Base-by-base conservation (phyloP, 2,113 vertebrate genomes). In the Megaleporinus macrocephalus region DNA sequence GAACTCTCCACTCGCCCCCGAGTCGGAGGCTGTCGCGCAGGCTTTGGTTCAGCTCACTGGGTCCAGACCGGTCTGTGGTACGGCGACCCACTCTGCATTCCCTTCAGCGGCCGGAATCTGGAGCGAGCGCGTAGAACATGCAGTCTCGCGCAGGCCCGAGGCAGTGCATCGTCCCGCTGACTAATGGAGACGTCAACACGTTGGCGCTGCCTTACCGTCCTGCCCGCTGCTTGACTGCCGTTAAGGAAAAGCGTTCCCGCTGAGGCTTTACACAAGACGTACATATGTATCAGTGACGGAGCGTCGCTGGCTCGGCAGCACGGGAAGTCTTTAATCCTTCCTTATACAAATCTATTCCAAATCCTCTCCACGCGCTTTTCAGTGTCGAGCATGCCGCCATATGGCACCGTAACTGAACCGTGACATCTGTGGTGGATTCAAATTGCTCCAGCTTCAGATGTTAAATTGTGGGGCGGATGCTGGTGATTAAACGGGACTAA, bases 351-450 rank as follows among this genome's bases (percentile, higher is more conserved):
- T 89, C 71, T 85, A 73, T 78, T 83, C 62, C 49, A 85, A 76
- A 84, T 87, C 57, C 63, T 73, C 57, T 44, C 80, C 73, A 89
- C 86, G 75, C 59, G 68, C 61, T 76, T 66, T 77, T 78, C 80
- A 83, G 78, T 72, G 26, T 80, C 73, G 79, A 79, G 78, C 85
- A 82, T 71, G 62, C 75, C 68, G 77, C 73, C 86, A 89, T 84
- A 90, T 90, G 88, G 84, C 78, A 78, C 74, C 62, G 65, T 73
- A 57, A 63, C 79, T 66, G 76, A 86, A 87, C 76, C 78, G 68
- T 24, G 83, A 84, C 89, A 90, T 89, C 89, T 90, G 88, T 78
- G 81, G 69, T 61, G 57, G 82, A 88, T 86, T 73, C 41, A 83
- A 84, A 88, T 51, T 33, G 59, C 75, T 85, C 33, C 81, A 73